phyloP scores from a whole-genome alignment of 2,113 vertebrate species.

The Octodon degus region DNA sequence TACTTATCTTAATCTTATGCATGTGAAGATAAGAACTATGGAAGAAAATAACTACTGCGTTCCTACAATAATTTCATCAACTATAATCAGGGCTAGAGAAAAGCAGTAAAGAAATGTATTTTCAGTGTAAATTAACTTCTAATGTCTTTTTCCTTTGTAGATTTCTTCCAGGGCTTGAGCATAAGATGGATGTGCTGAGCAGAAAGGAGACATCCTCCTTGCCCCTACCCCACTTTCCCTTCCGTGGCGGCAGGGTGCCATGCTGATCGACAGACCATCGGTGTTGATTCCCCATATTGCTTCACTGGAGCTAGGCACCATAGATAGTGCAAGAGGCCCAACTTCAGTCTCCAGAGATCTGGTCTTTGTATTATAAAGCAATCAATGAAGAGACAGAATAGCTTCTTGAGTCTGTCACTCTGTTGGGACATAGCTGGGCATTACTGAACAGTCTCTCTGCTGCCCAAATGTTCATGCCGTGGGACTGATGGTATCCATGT shows the following conservation, averaged over 20 bases:
- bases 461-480: not conserved
- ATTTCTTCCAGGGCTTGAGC: not conserved
- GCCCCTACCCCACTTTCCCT: not conserved
- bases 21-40: constrained; percentile 7
- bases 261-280: too few relatives aligned
- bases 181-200: not conserved
- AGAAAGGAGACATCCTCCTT: not conserved
- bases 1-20: constrained; percentile 36
- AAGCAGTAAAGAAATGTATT: not conserved
- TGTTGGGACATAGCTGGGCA: not conserved
- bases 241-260: not conserved
- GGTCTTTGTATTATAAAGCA: not conserved
- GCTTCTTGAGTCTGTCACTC: not conserved
- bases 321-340: not conserved
- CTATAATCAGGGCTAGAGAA: not conserved
- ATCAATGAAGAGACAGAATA: not conserved
- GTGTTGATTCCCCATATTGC: not conserved
- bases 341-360: not conserved
- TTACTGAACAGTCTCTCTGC: not conserved
- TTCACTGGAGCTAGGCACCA: not conserved
- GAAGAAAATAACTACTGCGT: not conserved
- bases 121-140: not conserved
- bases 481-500: not conserved
- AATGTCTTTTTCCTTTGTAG: constrained; percentile 10
- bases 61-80: not conserved